Evolutionary conservation across 2,797 vertebrate genomes (phyloP), one percentile per base, ranked within the genome.

Genomic region (Onychomys torridus): DNA sequence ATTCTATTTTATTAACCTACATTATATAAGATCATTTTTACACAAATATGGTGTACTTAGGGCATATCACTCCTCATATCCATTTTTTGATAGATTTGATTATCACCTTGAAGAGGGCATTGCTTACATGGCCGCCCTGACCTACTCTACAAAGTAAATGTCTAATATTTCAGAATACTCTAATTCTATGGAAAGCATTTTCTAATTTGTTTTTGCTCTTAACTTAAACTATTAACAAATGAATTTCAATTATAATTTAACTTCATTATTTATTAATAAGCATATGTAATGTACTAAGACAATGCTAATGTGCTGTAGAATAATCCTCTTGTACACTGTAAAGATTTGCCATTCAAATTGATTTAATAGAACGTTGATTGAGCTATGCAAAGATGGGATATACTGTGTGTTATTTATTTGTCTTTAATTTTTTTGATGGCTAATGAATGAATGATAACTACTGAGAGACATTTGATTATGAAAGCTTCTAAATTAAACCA

Each of bases 261-360:
- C 32, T 91, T 71, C 71, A 61, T 92, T 92, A 79, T 87, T 90
- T 76, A 69, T 92, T 87, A 27, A 46, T 78, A 17, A 55, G 6
- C 49, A 52, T n/a, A 85, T 29, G 23, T 1, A 13, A 77, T 85
- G 84, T 91, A 85, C 40, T 94, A 57, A 95, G 61, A 89, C 43
- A 82, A 89, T 17, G 2, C 25, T 94, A 85, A 91, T 14, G 3
- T 52, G 52, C 52, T 52, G 52, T 52, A 52, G 52, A 52, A 52
- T 52, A 13, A 52, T 52, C 52, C 52, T 52, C 52, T 52, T 52
- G 52, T 52, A 52, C 52, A 52, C 52, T 52, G 52, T 52, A 52
- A 52, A 52, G 52, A 52, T 52, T 52, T 52, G 52, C 13, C 13
- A 52, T 13, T 52, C 52, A 52, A 52, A 52, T 52, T 52, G 52